A percentile compares a stretch with the other conserved stretches of the same genome.
phyloP scores from a whole-genome alignment of 2,888 invertebrate genomes.

The Hipparchia sbordonii region DNA sequence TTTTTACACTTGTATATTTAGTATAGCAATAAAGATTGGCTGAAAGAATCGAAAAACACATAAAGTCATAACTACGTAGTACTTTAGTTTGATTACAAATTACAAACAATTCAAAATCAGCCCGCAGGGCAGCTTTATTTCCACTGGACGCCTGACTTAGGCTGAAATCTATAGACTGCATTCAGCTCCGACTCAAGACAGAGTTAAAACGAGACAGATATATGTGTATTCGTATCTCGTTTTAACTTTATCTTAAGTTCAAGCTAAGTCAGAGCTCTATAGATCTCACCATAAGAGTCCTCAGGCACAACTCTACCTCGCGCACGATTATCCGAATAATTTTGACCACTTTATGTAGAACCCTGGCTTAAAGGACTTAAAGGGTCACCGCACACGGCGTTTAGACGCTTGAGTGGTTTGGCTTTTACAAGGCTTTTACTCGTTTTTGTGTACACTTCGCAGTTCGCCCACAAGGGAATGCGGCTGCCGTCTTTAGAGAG shows the following conservation, averaged over 20 bases:
- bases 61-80: too few species aligned
- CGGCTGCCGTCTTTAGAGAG: slow-evolving; percentile 22
- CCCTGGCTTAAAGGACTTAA: slow-evolving; percentile 41
- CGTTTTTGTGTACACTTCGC: slow-evolving; percentile 30
- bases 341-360: slow-evolving; percentile 35
- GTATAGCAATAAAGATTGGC: neutral
- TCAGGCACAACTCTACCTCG: slow-evolving; percentile 54
- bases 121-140: slow-evolving; percentile 41
- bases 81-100: neutral
- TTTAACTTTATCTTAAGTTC: too few species aligned
- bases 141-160: slow-evolving; percentile 55
- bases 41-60: neutral
- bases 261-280: too few species aligned
- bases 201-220: too few species aligned
- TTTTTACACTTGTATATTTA: too few species aligned
- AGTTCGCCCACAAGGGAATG: slow-evolving; percentile 20
- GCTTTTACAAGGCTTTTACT: slow-evolving; percentile 20
- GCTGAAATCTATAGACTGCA: too few species aligned
- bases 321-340: slow-evolving; percentile 49
- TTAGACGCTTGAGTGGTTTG: slow-evolving; percentile 34
- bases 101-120: slow-evolving; percentile 10
- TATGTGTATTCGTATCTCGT: too few species aligned
- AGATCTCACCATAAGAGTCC: slow-evolving; percentile 43
- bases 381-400: slow-evolving; percentile 38
- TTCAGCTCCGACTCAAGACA: too few species aligned